Base-by-base conservation (phyloP, 2,888 invertebrate species). In the Lamproptera curius region DNA sequence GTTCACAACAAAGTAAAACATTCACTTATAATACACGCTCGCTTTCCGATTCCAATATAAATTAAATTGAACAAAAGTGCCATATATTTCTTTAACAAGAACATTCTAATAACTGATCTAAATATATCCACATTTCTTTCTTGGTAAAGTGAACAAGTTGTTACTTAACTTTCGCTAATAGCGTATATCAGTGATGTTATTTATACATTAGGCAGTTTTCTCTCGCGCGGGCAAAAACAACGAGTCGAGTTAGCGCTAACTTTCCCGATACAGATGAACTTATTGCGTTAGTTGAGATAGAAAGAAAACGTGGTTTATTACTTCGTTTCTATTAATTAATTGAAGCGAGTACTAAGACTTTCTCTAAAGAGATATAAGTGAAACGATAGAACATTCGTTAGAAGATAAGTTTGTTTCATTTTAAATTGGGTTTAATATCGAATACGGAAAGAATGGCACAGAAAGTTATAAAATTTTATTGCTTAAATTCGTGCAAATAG, bases 201-300 rank as follows among this genome's bases (percentile, higher is more conserved):
- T 41, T 46, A 41, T 41, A 40, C 35, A 35, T 40, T 35, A 31
- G 11, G 20, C 13, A 33, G 41, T 33, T 42, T 20, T 39, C 39
- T 46, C 46, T 41, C 41, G 23, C 15, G 14, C 23, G 13, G 33
- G 41, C 36, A 41, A 46, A 46, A 46, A 41, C 46, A 46, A 36
- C 28, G 17, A 16, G 37, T 13, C 35, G 41, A 36, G 28, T 42
- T 41, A 46, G n/a, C 15, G 1, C 10, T 11, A 42, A 47, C 47
- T 47, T 47, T 46, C 36, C 2, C 42, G 37, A 37, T 47, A 46
- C 31, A 17, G 33, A 42, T 28, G 17, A 13, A 26, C 14, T 33
- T 47, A 23, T 37, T 16, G 8, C 31, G 20, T 47, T 37, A 47
- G 28, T 31, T n/a, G 9, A 16, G 37, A 42, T 15, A 2, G 17